These are phyloP conservation scores for Pristionchus fissidentatus DNA, from an alignment of 2,888 invertebrate genomes.

Conservation along the genomic window DNA sequence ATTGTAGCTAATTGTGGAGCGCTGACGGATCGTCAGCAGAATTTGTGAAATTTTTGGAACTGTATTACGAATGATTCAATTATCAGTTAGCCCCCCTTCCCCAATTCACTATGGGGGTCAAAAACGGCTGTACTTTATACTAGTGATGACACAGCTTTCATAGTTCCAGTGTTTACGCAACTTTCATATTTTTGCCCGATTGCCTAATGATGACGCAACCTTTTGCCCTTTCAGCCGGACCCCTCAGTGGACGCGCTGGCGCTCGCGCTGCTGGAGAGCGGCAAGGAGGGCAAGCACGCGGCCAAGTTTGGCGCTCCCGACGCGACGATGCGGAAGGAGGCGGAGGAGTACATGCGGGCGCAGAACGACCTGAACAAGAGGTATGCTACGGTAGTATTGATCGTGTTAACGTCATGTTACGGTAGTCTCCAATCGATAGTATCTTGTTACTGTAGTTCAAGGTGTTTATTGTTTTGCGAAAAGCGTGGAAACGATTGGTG, in stretches of 20 bases:
- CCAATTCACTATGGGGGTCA: too few relatives aligned
- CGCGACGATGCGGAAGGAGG: constrained; percentile 8
- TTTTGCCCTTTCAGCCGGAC: constrained; percentile 15
- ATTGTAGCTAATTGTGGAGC: background rate
- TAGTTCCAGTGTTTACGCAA: too few relatives aligned
- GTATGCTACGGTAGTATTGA: constrained; percentile 3
- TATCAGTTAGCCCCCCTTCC: too few relatives aligned
- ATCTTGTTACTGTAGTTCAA: background rate
- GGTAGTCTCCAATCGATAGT: background rate
- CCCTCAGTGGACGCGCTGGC: constrained; percentile 5
- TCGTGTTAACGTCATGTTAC: background rate
- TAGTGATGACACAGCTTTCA: too few relatives aligned
- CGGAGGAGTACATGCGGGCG: constrained; percentile 36
- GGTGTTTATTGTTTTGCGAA: background rate
- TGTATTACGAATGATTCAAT: too few relatives aligned
- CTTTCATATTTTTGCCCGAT: background rate
- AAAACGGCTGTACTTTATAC: too few relatives aligned
- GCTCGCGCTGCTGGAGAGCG: constrained; percentile 13
- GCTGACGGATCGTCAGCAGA: too few relatives aligned
- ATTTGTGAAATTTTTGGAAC: background rate
- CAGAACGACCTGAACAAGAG: constrained; percentile 51
- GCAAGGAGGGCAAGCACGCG: constrained; percentile 30
- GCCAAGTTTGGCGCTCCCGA: constrained; percentile 42
- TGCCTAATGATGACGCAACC: background rate
- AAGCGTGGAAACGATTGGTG: background rate